Evolutionary conservation across 2,797 vertebrate species (phyloP), one percentile per base, ranked within the genome.

Genomic region (Diceros bicornis): DNA sequence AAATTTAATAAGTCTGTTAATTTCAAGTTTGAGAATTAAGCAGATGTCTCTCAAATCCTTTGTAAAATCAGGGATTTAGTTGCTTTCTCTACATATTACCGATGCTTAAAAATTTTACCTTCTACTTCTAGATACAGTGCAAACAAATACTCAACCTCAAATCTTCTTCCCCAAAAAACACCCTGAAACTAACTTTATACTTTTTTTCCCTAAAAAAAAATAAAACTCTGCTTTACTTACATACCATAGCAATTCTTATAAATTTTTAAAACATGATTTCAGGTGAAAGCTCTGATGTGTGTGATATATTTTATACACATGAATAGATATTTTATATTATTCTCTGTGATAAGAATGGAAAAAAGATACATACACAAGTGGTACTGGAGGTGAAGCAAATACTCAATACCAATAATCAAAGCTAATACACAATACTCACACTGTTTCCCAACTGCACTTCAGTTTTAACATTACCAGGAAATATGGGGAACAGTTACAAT

Each of bases 51-150:
- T 64, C 13, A 88, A 89, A 84, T 69, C 16, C 20, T 88, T 84
- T 74, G 23, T 90, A 96, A 97, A 93, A 44, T 52, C 20, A 71
- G n/a, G 4, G 32, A 85, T 64, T 91, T 59, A 34, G 8, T 11
- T 93, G 50, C n/a, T 95, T 95, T 93, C 77, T 68, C 62, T 66
- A 88, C 82, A 74, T 66, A 37, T 37, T 83, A 91, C 3, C 88
- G n/a, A 27, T 78, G n/a, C 83, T 87, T 83, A 29, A 86, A 93
- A 91, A 13, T 61, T 29, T 83, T 75, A 75, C 50, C n/a, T 94
- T 89, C 55, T 90, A 29, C 84, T 96, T 97, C 64, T 85, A 75
- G 21, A 93, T n/a, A 50, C 7, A 84, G 14, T 68, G 2, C 72
- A 96, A 83, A 77, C 25, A 7, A 94, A 78, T 32, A 82, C 3